Conservation (phyloP, 2,888 invertebrate species). For the Sthenelais limicola region DNA sequence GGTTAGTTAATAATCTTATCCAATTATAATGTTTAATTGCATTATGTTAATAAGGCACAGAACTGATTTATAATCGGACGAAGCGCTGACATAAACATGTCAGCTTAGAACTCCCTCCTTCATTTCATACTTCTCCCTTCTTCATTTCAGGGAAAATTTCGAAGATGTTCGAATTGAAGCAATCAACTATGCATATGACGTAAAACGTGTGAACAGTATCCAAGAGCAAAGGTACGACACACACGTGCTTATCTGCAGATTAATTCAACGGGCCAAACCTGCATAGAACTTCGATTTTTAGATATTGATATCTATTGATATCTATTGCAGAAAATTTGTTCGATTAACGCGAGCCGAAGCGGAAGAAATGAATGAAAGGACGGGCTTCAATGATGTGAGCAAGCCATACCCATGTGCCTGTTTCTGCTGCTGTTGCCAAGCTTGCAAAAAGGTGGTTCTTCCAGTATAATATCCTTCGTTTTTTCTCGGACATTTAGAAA, state of each 20-base stretch:
- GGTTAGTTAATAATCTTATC: slow-evolving; percentile 13
- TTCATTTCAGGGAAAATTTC: slow-evolving; percentile 24
- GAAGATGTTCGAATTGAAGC: slow-evolving; percentile 32
- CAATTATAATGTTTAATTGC: no score
- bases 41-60: no score
- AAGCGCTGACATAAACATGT: no score
- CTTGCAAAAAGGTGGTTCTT: slow-evolving; percentile 13
- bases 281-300: neutral
- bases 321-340: neutral
- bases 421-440: slow-evolving; percentile 38
- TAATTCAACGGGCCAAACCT: no score
- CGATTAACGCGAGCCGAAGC: neutral
- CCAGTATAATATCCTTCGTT: no score
- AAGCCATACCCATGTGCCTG: slow-evolving; percentile 34
- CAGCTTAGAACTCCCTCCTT: no score
- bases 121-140: neutral
- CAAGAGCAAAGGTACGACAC: slow-evolving; percentile 34
- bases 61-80: no score
- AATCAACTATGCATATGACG: slow-evolving; percentile 36
- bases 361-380: neutral
- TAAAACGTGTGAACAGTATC: neutral
- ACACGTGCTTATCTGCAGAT: no score
- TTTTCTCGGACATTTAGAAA: no score
- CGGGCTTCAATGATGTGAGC: slow-evolving; percentile 8
- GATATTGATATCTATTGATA: neutral